Conservation (phyloP, 1,140 invertebrate species). For the Lanistes nyassanus region DNA sequence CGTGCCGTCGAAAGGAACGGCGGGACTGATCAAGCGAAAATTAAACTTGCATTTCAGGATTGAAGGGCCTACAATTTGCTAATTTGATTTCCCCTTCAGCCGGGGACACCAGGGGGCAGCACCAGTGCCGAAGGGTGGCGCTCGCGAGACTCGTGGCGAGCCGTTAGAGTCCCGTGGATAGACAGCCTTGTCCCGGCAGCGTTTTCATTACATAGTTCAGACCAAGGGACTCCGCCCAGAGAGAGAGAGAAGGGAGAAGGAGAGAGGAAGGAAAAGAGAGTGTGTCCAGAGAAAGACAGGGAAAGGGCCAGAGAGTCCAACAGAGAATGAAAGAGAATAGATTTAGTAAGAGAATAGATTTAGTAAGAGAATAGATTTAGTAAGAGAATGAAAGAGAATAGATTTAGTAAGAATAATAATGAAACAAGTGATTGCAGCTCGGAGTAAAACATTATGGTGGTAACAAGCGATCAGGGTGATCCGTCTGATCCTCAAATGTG, state of each 20-base stretch:
- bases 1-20: not conserved
- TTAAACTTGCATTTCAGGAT: constrained; percentile 22
- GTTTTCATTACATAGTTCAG: constrained; percentile 10
- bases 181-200: too few species aligned
- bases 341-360: too few species aligned
- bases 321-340: too few species aligned
- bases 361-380: too few species aligned
- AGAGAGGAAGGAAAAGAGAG: not conserved
- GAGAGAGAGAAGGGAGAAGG: not conserved
- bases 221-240: too few species aligned
- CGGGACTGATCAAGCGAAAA: constrained; percentile 14
- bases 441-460: too few species aligned
- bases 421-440: too few species aligned
- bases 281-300: not conserved
- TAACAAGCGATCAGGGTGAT: too few species aligned
- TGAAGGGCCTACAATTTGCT: constrained; percentile 20
- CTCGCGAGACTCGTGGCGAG: not conserved
- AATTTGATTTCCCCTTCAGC: constrained; percentile 20
- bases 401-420: too few species aligned
- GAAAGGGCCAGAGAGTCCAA: not conserved
- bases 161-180: not conserved
- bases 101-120: constrained; percentile 3
- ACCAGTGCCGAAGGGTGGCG: not conserved
- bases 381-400: too few species aligned
- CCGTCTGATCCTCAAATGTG: too few species aligned